A percentile compares a stretch with the other conserved stretches of the same genome.
Conservation (phyloP, 1,140 invertebrate species). For the Colletes gigas region DNA sequence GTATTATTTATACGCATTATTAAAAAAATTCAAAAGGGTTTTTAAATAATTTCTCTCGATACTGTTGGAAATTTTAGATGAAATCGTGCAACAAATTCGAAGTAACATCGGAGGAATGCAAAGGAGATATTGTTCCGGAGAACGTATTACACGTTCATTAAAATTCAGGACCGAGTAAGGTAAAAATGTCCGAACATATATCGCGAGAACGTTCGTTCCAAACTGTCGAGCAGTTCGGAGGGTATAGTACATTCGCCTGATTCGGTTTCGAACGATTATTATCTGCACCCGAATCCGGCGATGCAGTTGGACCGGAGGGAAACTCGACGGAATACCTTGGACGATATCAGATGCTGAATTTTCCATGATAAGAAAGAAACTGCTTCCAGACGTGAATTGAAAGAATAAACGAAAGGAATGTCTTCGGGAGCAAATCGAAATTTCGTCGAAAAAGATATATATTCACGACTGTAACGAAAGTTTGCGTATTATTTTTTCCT, state of each 20-base stretch:
- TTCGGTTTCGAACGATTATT: constrained; percentile 24
- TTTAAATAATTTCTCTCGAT: too few relatives aligned
- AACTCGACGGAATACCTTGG: background rate
- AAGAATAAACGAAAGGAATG: constrained; percentile 3
- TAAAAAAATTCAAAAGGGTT: too few relatives aligned
- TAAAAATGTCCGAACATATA: background rate
- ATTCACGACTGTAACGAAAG: background rate
- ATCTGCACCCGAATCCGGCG: background rate
- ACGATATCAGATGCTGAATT: constrained; percentile 35
- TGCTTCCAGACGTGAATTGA: constrained; percentile 15
- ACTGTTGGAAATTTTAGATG: background rate
- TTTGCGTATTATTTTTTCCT: background rate
- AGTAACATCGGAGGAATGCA: background rate
- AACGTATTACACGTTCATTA: background rate
- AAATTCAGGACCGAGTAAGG: background rate
- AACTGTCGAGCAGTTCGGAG: background rate
- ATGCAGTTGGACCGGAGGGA: background rate
- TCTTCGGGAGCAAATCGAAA: constrained; percentile 6
- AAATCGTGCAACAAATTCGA: background rate
- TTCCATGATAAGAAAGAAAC: constrained; percentile 20
- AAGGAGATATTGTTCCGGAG: background rate
- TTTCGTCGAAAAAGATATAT: constrained; percentile 3
- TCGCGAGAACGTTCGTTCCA: background rate
- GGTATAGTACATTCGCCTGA: background rate
- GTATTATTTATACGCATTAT: too few relatives aligned